Conservation (phyloP, 2,888 invertebrate species). For the Ophion ventricosus region DNA sequence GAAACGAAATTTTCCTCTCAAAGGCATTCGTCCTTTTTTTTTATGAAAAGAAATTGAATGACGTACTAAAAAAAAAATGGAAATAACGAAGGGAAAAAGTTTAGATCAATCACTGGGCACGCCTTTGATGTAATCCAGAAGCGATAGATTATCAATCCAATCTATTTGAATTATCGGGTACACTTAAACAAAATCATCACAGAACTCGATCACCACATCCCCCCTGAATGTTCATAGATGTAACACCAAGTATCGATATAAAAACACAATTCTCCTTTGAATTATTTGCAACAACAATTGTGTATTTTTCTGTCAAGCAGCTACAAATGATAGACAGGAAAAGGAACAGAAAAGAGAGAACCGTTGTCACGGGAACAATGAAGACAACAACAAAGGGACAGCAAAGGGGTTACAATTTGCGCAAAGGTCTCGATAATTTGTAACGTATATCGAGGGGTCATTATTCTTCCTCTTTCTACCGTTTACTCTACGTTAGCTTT, state of each 20-base stretch:
- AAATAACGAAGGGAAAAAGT: too few species aligned
- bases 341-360: not conserved
- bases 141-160: too few species aligned
- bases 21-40: too few species aligned
- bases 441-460: not conserved
- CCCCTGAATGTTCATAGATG: not conserved
- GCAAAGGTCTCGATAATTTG: slow-evolving; percentile 18
- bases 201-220: too few species aligned
- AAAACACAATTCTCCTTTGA: too few species aligned
- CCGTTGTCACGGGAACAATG: slow-evolving; percentile 50
- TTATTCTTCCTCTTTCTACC: not conserved
- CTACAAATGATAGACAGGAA: slow-evolving; percentile 2
- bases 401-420: slow-evolving; percentile 26
- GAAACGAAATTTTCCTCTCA: too few species aligned
- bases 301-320: slow-evolving; percentile 5
- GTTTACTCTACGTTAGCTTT: not conserved
- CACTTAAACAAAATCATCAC: too few species aligned
- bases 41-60: too few species aligned
- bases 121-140: too few species aligned
- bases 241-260: not conserved
- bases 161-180: too few species aligned
- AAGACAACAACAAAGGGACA: slow-evolving; percentile 41
- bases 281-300: not conserved
- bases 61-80: too few species aligned
- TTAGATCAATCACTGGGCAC: too few species aligned